Evolutionary conservation across 2,888 invertebrate genomes (phyloP).

Genomic region (Dexiosoma caninum): DNA sequence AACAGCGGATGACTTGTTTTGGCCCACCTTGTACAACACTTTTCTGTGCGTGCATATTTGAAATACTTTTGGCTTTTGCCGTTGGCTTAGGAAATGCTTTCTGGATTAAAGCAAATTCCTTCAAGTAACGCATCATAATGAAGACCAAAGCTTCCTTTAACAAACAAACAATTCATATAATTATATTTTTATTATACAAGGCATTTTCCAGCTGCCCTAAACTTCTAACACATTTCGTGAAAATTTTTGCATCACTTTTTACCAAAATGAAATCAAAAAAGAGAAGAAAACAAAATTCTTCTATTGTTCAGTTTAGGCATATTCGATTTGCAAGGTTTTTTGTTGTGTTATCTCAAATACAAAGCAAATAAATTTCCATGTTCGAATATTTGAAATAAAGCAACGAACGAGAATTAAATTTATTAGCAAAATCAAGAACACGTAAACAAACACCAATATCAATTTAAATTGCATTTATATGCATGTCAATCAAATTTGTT

Average conservation of each 20-base stretch:
- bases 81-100: no score
- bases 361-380: not conserved
- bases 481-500: conserved; percentile 19
- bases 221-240: not conserved
- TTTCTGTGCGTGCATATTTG: no score
- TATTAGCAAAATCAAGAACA: not conserved
- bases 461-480: conserved; percentile 14
- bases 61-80: no score
- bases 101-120: no score
- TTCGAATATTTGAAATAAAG: not conserved
- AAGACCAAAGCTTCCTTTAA: no score
- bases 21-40: no score
- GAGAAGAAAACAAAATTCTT: not conserved
- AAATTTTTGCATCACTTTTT: not conserved
- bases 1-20: no score
- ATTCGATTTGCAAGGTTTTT: not conserved
- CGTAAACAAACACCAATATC: conserved; percentile 18
- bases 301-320: not conserved
- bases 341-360: not conserved
- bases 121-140: no score
- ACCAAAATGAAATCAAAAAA: not conserved
- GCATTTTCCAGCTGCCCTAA: no score
- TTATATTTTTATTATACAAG: no score
- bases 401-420: not conserved
- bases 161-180: no score